Evolutionary conservation across 2,113 vertebrate genomes (phyloP).

Genomic region (Nycticebus coucang): DNA sequence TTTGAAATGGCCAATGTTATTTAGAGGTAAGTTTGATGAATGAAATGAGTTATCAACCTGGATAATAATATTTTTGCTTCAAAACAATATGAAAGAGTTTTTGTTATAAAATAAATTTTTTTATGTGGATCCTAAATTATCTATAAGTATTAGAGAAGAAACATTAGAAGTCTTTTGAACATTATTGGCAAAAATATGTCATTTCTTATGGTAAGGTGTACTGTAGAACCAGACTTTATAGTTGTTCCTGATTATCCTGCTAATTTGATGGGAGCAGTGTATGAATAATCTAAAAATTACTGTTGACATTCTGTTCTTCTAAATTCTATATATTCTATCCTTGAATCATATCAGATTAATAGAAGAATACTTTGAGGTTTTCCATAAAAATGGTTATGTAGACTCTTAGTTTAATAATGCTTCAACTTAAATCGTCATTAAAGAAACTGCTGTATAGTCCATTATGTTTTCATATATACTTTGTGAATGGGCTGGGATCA

Average conservation of each 20-base stretch:
- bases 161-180: constrained; percentile 18
- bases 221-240: neutral
- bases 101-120: constrained; percentile 9
- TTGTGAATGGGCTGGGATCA: constrained; percentile 2
- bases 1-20: neutral
- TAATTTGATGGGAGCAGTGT: neutral
- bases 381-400: neutral
- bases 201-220: neutral
- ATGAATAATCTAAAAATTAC: constrained; percentile 37
- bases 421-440: neutral
- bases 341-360: constrained; percentile 41
- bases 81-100: constrained; percentile 20
- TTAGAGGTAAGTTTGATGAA: constrained; percentile 34
- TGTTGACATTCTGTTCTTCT: neutral
- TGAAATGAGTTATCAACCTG: neutral
- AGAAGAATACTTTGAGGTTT: constrained; percentile 31
- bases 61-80: constrained; percentile 14
- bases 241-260: neutral
- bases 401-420: neutral
- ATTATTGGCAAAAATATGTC: neutral
- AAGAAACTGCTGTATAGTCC: neutral
- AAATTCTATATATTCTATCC: neutral
- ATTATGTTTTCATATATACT: neutral
- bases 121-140: neutral
- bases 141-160: constrained; percentile 22